Conservation (phyloP, 2,888 invertebrate species). For the Aphidius colemani region DNA sequence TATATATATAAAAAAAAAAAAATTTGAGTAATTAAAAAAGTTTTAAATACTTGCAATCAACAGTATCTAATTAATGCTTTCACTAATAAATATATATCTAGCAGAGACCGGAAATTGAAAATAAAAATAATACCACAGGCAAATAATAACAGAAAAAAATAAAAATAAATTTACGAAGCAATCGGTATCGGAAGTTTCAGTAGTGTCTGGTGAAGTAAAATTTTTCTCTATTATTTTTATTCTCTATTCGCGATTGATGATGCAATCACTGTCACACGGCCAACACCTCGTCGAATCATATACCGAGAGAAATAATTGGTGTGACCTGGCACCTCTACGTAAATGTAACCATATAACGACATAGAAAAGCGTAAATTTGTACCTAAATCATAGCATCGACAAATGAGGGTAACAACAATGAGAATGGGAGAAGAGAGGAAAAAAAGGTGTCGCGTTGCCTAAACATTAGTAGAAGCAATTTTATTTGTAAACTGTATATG, state of each 20-base stretch:
- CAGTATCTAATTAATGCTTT: too few relatives aligned
- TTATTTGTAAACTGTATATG: not conserved
- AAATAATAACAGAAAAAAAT: not conserved
- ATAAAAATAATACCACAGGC: not conserved
- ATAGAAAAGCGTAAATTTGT: not conserved
- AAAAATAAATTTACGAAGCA: not conserved
- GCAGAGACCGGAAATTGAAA: too few relatives aligned
- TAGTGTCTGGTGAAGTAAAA: slow-evolving; percentile 5
- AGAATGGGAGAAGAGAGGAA: too few relatives aligned
- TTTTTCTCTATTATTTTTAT: not conserved
- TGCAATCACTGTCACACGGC: slow-evolving; percentile 8
- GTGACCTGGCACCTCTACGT: slow-evolving; percentile 18
- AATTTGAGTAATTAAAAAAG: too few relatives aligned
- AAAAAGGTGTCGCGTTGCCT: not conserved
- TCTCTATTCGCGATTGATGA: slow-evolving; percentile 2
- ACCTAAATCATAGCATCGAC: not conserved
- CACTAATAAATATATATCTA: too few relatives aligned
- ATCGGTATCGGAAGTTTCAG: slow-evolving; percentile 6
- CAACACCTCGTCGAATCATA: slow-evolving; percentile 4
- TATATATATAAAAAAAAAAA: too few relatives aligned
- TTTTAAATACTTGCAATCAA: too few relatives aligned
- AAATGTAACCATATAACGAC: slow-evolving; percentile 39
- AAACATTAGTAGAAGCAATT: slow-evolving; percentile 1
- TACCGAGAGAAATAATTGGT: slow-evolving; percentile 33
- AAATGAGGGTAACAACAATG: not conserved